Evolutionary conservation across 1,140 invertebrate genomes (phyloP).

Genomic region (Augochlora pura): DNA sequence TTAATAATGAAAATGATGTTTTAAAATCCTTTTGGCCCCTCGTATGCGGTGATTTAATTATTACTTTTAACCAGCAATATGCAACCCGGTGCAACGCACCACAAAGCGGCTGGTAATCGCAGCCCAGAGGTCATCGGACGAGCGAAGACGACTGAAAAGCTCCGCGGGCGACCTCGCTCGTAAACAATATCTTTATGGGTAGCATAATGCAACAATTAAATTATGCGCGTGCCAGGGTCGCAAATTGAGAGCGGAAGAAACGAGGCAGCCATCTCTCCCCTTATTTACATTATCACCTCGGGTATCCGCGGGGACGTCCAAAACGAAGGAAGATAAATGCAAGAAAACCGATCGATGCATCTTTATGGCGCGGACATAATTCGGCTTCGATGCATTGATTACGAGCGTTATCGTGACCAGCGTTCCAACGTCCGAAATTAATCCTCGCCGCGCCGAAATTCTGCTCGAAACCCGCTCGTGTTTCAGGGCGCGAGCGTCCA

Average conservation of each 20-base stretch:
- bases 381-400: not conserved
- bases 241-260: not conserved
- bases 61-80: no score
- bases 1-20: no score
- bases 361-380: conserved; percentile 16
- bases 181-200: conserved; percentile 1
- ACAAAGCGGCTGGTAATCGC: not conserved
- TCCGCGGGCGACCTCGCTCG: no score
- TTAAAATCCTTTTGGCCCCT: no score
- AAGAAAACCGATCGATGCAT: not conserved
- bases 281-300: conserved; percentile 35
- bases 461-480: conserved; percentile 16
- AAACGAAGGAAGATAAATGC: no score
- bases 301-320: not conserved
- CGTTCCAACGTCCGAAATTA: conserved; percentile 29
- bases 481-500: not conserved
- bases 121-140: not conserved
- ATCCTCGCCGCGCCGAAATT: conserved; percentile 36
- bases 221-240: conserved; percentile 14
- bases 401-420: conserved; percentile 14
- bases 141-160: not conserved
- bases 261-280: not conserved
- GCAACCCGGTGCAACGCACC: not conserved
- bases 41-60: no score
- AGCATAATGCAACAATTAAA: conserved; percentile 31